Percentiles rank a stretch among this genome's conserved stretches.
phyloP scores from a whole-genome alignment of 2,797 vertebrate genomes.

The Acanthis flammea region DNA sequence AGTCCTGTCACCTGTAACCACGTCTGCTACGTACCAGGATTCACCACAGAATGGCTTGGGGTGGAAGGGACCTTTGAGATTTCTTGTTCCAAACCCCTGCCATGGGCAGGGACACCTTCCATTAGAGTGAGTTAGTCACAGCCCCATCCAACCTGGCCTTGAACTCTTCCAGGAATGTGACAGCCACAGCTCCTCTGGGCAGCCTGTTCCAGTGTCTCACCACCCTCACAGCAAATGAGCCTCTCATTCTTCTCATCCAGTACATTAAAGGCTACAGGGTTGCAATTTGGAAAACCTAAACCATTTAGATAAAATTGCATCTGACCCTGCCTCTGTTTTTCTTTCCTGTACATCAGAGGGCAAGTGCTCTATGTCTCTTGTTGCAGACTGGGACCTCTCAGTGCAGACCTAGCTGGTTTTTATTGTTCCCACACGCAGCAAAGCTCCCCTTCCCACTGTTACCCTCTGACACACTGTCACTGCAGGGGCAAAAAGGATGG shows the following conservation, averaged over 20 bases:
- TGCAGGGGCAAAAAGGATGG: neutral
- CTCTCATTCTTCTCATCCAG: neutral
- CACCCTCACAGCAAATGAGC: neutral
- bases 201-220: neutral
- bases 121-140: neutral
- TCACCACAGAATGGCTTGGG: neutral
- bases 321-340: neutral
- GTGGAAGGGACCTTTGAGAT: neutral
- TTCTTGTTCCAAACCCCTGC: neutral
- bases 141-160: neutral
- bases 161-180: neutral
- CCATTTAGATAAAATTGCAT: neutral
- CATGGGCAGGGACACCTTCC: neutral
- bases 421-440: neutral
- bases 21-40: neutral
- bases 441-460: neutral
- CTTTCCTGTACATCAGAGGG: neutral
- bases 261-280: neutral
- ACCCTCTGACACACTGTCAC: neutral
- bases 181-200: neutral
- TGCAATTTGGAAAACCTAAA: neutral
- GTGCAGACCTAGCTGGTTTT: neutral
- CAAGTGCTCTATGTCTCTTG: neutral
- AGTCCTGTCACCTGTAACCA: neutral
- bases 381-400: neutral